These are phyloP conservation scores for Ailurus styani DNA, from an alignment of 2,113 vertebrate species.

Conservation along the genomic window DNA sequence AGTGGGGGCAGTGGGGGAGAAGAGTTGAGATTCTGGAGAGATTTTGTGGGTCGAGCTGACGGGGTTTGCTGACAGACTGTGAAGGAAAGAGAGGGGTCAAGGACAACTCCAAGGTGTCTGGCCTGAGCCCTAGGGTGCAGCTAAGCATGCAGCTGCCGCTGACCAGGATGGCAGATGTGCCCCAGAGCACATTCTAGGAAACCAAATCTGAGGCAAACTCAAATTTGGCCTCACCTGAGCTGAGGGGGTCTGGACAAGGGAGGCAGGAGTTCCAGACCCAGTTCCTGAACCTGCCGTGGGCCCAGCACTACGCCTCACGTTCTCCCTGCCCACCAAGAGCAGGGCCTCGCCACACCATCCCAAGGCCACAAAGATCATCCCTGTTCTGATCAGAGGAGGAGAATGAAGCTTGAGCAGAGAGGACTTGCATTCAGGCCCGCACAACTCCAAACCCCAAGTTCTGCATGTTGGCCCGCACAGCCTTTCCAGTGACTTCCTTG, in stretches of 20 bases:
- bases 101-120: not conserved
- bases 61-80: not conserved
- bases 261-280: not conserved
- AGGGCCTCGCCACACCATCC: not conserved
- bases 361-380: not conserved
- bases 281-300: not conserved
- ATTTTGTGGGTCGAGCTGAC: not conserved
- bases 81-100: not conserved
- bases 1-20: not conserved
- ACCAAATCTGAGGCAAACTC: not conserved
- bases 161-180: not conserved
- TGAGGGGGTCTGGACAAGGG: not conserved
- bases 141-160: not conserved
- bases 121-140: not conserved
- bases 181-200: not conserved
- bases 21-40: not conserved
- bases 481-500: not conserved
- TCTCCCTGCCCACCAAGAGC: not conserved
- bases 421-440: not conserved
- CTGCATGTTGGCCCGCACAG: not conserved
- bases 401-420: not conserved
- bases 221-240: not conserved
- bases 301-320: fast-evolving
- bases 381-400: not conserved
- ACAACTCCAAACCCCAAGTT: not conserved